These are phyloP conservation scores for western clawed frog (Xenopus tropicalis) DNA, from an alignment of 2,113 vertebrate species.

Conservation along the genomic window DNA sequence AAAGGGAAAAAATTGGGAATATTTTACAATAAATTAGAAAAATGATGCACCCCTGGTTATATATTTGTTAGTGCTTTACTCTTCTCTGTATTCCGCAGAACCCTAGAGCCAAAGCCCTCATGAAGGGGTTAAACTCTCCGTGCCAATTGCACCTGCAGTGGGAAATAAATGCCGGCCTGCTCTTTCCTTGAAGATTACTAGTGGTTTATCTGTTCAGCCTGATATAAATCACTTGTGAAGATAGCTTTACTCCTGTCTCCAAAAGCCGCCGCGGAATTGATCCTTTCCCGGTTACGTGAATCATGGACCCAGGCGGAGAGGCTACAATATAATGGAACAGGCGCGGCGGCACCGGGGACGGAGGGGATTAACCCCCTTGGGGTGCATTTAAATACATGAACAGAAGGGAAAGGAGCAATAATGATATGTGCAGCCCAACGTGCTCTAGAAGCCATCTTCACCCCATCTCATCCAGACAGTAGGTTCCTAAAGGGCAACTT, in stretches of 20 bases:
- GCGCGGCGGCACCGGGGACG: conserved; percentile 31
- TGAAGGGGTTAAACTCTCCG: conserved; percentile 29
- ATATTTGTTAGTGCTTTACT: no score
- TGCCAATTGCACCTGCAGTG: conserved; percentile 26
- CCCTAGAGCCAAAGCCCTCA: neutral
- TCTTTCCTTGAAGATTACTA: conserved; percentile 47
- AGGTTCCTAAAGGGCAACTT: neutral
- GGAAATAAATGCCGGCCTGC: conserved; percentile 42
- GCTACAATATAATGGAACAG: conserved; percentile 40
- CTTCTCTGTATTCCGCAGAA: neutral
- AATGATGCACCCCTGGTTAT: no score
- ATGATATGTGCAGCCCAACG: conserved; percentile 29
- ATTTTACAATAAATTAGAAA: no score
- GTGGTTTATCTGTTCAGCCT: conserved; percentile 49
- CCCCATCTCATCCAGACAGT: no score
- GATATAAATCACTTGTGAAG: conserved; percentile 49
- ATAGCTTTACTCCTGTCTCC: conserved; percentile 47
- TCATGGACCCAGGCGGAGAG: conserved; percentile 33
- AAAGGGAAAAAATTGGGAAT: no score
- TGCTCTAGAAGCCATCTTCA: neutral
- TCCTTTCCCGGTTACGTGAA: conserved; percentile 45
- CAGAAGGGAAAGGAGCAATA: conserved; percentile 31
- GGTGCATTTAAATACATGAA: conserved; percentile 41
- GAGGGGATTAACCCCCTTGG: conserved; percentile 29
- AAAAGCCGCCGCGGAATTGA: conserved; percentile 9